Conservation (phyloP, 1,140 invertebrate genomes). For the Brachionus sp. region DNA sequence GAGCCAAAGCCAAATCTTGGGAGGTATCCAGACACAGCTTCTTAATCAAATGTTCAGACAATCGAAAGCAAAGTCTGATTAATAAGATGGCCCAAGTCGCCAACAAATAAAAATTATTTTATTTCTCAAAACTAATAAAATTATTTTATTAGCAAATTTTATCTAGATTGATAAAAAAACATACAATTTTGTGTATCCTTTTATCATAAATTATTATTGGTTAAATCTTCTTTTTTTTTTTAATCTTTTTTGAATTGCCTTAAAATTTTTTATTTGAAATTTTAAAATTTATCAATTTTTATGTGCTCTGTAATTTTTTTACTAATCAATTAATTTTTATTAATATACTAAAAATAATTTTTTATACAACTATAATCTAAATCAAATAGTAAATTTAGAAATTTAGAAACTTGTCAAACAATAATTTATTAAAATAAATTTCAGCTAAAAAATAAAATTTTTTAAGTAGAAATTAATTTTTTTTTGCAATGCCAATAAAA, state of each 20-base stretch:
- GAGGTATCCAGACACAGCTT: slow-evolving; percentile 39
- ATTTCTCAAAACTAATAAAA: neutral
- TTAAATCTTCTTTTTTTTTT: neutral
- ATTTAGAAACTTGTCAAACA: slow-evolving; percentile 1
- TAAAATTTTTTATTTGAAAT: neutral
- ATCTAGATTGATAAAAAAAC: neutral
- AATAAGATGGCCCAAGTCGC: neutral
- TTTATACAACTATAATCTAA: neutral
- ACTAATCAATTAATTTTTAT: neutral
- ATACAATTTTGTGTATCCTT: neutral
- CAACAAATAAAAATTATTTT: neutral
- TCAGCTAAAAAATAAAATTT: neutral
- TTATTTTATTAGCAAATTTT: neutral
- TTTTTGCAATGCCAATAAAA: neutral
- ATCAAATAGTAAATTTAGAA: neutral
- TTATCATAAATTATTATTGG: neutral
- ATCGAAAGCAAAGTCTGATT: neutral
- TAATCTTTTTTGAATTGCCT: no score
- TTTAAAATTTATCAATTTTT: neutral
- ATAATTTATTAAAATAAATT: slow-evolving; percentile 27
- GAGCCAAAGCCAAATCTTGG: slow-evolving; percentile 72
- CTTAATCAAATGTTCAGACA: neutral
- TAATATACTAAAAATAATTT: neutral
- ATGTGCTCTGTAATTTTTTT: neutral
- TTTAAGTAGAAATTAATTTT: neutral